Base-by-base conservation (phyloP, 2,888 invertebrate species). In the Lutraria lutraria region DNA sequence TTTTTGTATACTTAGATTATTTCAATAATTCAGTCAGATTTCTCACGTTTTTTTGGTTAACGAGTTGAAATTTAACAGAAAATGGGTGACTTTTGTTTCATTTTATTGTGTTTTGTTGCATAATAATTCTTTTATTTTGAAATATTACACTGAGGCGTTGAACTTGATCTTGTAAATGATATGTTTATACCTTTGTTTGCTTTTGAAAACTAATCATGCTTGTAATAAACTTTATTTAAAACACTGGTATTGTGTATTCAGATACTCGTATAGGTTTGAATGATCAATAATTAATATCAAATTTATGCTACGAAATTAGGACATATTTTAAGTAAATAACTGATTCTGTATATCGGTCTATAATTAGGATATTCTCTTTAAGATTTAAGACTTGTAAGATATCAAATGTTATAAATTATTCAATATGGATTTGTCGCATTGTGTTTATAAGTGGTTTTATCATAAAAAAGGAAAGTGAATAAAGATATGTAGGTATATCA, bases 281-380 rank as follows among this genome's bases (percentile, higher is more conserved):
- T 68, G 63, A 68, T 68, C 63, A 68, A 68, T 68, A 68, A 68
- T 68, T 68, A 25, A 68, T 68, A 68, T 68, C 25, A 68, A 25
- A 68, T 25, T 68, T 68, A 68, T 68, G 63, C 0, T 68, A 25
- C 60, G 25, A 68, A 68, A 68, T 25, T 68, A 68, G 6, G 63
- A 68, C n/a, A 25, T 13, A 13, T n/a, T 68, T 68, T 68, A 68
- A 68, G n/a, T 68, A 68, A 25, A 68, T 68, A 68, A n/a, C n/a
- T 68, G n/a, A n/a, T 25, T 68, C 4, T 68, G 8, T 12, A n/a
- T 68, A 68, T 43, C 8, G 43, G 43, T 43, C 43, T 43, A 43
- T 43, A 43, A 8, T 43, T 2, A 43, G 8, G 4, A 43, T 8
- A 43, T 43, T 43, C 43, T 43, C 8, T 43, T 43, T 4, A 43